Base-by-base conservation (phyloP, 2,113 vertebrate species). In the Seriola rivoliana region DNA sequence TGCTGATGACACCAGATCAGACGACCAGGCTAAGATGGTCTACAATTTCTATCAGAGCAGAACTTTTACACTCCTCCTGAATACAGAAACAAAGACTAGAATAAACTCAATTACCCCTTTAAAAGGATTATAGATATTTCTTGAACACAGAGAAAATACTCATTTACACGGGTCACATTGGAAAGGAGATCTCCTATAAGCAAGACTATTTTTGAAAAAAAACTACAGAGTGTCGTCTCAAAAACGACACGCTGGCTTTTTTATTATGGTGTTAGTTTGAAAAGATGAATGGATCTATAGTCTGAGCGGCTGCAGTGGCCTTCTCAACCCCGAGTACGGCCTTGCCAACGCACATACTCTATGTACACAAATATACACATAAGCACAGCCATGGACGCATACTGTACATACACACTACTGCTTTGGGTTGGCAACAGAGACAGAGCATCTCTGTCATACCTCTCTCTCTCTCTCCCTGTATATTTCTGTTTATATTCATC, bases 401-500 rank as follows among this genome's bases (percentile, higher is more conserved):
- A 77, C 68, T 38, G 68, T 65, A 81, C 73, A 66, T 54, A 81
- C 67, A 72, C 69, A 12, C 63, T 57, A 8, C 63, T 75, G 72
- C 64, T 85, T 73, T 67, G 40, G 78, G 70, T 70, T 86, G 85
- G 87, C 87, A 70, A 3, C 68, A 65, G 66, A 84, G 32, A 92
- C 85, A 90, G 82, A 80, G 59, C 80, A 88, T 91, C 82, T 89
- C 86, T 91, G 87, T 89, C 69, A 80, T 59, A 14, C 25, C 75
- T 52, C 72, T 36, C 50, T 32, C 50, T 32, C 57, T 58, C 48
- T 50, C 44, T 46, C 66, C 68, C 57, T 88, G 63, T 87, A 63
- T 84, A 78, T 86, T 82, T 91, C 91, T 91, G 82, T 91, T 89
- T 90, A 90, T 91, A 88, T 89, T 88, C 80, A 54, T 29, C 68